phyloP scores from a whole-genome alignment of 2,113 vertebrate species.

The Empidonax alnorum region DNA sequence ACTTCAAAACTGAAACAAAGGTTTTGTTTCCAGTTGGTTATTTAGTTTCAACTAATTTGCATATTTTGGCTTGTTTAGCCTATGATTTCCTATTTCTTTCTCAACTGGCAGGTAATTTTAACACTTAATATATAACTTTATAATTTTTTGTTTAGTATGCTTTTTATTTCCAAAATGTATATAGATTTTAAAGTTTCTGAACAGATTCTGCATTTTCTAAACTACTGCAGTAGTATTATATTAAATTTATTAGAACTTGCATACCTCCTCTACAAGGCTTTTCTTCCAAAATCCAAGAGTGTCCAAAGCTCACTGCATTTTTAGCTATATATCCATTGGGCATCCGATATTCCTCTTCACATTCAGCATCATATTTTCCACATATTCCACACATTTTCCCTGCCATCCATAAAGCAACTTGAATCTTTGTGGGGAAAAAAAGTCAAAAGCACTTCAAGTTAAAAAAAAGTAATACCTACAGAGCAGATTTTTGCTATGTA shows the following conservation, averaged over 20 bases:
- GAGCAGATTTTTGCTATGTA: not conserved
- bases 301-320: conserved; percentile 71
- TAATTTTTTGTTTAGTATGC: not conserved
- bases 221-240: not conserved
- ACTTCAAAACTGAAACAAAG: not conserved
- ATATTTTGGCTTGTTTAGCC: not conserved
- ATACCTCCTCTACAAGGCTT: conserved; percentile 74
- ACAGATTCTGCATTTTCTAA: not conserved
- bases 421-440: conserved; percentile 18
- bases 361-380: conserved; percentile 79
- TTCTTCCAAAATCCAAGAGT: conserved; percentile 81
- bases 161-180: not conserved
- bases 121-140: not conserved
- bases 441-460: not conserved
- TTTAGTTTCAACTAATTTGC: not conserved
- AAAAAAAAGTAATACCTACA: not conserved
- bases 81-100: not conserved
- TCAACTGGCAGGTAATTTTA: not conserved
- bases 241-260: not conserved
- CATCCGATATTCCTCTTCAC: conserved; percentile 73
- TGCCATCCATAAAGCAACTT: conserved; percentile 78
- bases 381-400: conserved; percentile 81
- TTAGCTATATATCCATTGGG: conserved; percentile 72
- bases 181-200: not conserved
- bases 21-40: not conserved